Base-by-base conservation (phyloP, 2,113 vertebrate genomes). In the Glareola pratincola region DNA sequence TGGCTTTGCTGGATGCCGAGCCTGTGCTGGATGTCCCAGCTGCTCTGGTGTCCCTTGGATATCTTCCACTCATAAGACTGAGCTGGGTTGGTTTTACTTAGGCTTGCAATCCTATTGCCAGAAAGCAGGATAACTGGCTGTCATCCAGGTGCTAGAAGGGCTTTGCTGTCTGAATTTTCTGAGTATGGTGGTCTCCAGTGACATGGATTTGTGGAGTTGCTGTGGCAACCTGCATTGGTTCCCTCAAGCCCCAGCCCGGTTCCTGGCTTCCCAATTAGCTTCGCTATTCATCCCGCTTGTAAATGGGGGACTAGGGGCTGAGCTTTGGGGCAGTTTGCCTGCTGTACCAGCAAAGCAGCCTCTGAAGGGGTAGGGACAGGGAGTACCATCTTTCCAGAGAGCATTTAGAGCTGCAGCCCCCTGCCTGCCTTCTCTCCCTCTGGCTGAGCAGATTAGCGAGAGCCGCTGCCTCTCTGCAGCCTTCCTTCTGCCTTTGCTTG, bases 181-280 rank as follows among this genome's bases (percentile, higher is more conserved):
- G n/a, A 41, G 20, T 27, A 0, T 47, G 66, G 73, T 94, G 78
- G 64, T 88, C 89, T 95, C 92, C 1, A 0, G 53, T 94, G 88
- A 53, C 34, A 20, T 30, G 72, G 84, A 39, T 85, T 85, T 90
- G 78, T 2, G 2, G 79, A 83, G 94, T 81, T 96, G 48, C 92
- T 92, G 76, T 90, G 91, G 92, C 81, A 97, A 86, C 85, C 30
- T 68, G 50, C 73, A 30, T 66, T 22, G 53, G 41, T 91, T 91
- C 54, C 34, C 17, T 91, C 60, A 41, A 67, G 85, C 37, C 63
- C 22, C 69, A 78, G n/a, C 66, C 54, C 0, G 0, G 37, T 89
- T 92, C 39, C 36, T 16, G 11, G 34, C 66, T 93, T 84, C 66
- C 74, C 77, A 48, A 45, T 83, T 10, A 62, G 29, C 71, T 85